A percentile compares a stretch with the other conserved stretches of the same genome.
Evolutionary conservation across 2,113 vertebrate genomes (phyloP).

Genomic region (Nerophis lumbriciformis): DNA sequence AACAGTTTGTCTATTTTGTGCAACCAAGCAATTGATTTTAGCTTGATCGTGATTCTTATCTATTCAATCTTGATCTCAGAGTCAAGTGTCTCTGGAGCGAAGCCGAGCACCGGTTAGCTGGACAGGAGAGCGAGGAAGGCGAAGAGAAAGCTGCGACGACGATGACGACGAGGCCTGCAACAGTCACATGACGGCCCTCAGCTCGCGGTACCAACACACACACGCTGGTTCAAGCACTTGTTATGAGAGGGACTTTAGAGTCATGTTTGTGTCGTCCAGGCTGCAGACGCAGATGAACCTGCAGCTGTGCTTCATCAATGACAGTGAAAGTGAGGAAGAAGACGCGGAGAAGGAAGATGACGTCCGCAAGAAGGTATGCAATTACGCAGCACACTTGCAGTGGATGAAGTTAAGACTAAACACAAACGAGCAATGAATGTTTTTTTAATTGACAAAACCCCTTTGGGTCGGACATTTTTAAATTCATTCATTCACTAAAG

Average conservation of each 20-base stretch:
- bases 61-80: conserved; percentile 8
- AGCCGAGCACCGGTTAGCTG: conserved; percentile 25
- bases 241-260: not conserved
- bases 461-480: no score
- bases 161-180: conserved; percentile 61
- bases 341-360: conserved; percentile 41
- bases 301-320: conserved; percentile 75
- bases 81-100: conserved; percentile 27
- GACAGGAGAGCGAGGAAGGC: conserved; percentile 40
- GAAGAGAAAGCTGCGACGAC: conserved; percentile 43
- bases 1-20: no score
- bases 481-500: no score
- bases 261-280: conserved; percentile 29
- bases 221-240: not conserved
- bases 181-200: conserved; percentile 66
- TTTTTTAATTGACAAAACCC: no score
- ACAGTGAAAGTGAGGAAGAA: conserved; percentile 72
- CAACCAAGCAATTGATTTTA: no score
- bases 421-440: no score
- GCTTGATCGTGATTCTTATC: no score
- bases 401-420: no score
- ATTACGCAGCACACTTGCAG: not conserved
- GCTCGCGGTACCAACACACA: conserved; percentile 62
- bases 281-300: conserved; percentile 72
- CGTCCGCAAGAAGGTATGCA: conserved; percentile 21